Conservation (phyloP, 2,113 vertebrate species). For the Sorex fumeus region DNA sequence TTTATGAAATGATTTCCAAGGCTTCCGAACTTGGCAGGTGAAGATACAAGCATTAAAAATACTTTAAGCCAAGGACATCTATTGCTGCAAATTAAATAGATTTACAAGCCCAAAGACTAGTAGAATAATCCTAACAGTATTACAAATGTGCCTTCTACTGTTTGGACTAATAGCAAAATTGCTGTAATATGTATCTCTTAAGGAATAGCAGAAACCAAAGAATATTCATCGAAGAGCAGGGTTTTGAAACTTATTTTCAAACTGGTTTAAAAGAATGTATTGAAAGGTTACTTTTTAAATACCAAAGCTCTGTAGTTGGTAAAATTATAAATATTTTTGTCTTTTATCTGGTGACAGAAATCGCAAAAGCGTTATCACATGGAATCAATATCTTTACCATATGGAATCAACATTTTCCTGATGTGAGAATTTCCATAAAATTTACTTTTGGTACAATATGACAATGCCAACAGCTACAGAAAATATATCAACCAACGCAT, state of each 20-base stretch:
- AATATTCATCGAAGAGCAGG: constrained; percentile 71
- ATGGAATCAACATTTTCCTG: constrained; percentile 68
- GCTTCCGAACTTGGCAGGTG: constrained; percentile 60
- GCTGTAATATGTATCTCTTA: not conserved
- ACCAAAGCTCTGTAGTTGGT: constrained; percentile 74
- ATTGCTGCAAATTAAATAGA: constrained; percentile 55
- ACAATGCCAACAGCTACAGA: constrained; percentile 80
- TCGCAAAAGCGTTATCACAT: constrained; percentile 32
- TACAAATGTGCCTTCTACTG: constrained; percentile 40
- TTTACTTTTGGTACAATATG: constrained; percentile 57
- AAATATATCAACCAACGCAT: constrained; percentile 53
- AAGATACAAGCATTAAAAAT: constrained; percentile 67
- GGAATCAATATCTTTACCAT: constrained; percentile 66
- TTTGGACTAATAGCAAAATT: constrained; percentile 32
- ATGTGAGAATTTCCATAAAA: constrained; percentile 74
- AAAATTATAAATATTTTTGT: constrained; percentile 78
- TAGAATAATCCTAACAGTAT: constrained; percentile 59
- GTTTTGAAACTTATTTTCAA: constrained; percentile 49
- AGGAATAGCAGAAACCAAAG: constrained; percentile 57
- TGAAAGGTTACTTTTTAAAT: constrained; percentile 78
- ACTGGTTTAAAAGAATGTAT: constrained; percentile 57
- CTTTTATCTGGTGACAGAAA: constrained; percentile 68
- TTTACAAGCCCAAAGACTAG: constrained; percentile 38
- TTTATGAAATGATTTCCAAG: constrained; percentile 65
- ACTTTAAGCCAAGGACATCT: constrained; percentile 54